Conservation (phyloP, 2,113 vertebrate genomes). For the Vanacampus margaritifer region DNA sequence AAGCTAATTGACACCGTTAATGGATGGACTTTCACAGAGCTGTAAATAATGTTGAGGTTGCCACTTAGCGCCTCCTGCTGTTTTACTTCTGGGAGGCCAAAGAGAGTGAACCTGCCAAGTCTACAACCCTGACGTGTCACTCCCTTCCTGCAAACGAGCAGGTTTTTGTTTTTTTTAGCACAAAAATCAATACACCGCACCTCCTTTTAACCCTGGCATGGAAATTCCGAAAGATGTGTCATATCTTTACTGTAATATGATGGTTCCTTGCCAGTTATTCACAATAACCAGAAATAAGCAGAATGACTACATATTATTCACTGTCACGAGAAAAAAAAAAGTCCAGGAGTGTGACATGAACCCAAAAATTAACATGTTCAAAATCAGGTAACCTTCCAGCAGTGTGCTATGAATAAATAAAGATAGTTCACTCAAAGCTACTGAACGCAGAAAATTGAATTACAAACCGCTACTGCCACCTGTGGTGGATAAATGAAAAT, state of each 20-base stretch:
- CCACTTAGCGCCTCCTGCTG: slow-evolving; percentile 55
- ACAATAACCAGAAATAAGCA: not conserved
- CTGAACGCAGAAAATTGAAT: too few relatives aligned
- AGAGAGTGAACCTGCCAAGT: slow-evolving; percentile 63
- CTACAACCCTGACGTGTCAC: slow-evolving; percentile 20
- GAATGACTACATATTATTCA: not conserved
- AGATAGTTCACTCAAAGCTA: too few relatives aligned
- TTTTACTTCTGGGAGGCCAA: slow-evolving; percentile 58
- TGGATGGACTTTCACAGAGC: slow-evolving; percentile 66
- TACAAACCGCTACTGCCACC: too few relatives aligned
- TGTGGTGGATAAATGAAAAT: too few relatives aligned
- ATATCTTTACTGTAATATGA: not conserved
- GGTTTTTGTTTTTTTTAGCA: slow-evolving; percentile 34
- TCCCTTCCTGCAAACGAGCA: slow-evolving; percentile 30
- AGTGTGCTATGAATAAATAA: too few relatives aligned
- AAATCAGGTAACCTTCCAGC: too few relatives aligned
- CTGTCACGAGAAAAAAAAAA: not conserved
- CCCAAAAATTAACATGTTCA: too few relatives aligned
- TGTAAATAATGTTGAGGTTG: slow-evolving; percentile 69
- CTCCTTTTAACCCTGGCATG: slow-evolving; percentile 3
- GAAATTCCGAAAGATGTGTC: slow-evolving; percentile 51
- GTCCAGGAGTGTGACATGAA: too few relatives aligned
- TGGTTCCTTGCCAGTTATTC: not conserved
- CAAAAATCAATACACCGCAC: slow-evolving; percentile 62
- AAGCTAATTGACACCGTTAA: slow-evolving; percentile 69